A percentile compares a stretch with the other conserved stretches of the same genome.
Evolutionary conservation across 2,797 vertebrate genomes (phyloP).

Genomic region (Falco biarmicus): DNA sequence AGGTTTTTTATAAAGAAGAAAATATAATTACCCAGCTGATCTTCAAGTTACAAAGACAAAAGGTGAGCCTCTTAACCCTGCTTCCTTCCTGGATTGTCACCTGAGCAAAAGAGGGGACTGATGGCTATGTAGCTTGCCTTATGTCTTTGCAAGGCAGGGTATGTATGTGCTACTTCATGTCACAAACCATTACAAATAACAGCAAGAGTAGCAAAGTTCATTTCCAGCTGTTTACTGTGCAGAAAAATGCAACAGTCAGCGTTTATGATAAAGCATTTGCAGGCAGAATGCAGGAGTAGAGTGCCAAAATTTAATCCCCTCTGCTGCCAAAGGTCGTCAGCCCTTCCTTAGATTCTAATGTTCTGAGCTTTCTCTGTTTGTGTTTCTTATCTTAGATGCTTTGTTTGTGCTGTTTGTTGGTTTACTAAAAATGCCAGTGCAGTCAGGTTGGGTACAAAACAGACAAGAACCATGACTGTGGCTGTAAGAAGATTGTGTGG

Average conservation of each 20-base stretch:
- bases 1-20: not conserved
- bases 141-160: not conserved
- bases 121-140: not conserved
- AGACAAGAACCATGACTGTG: not conserved
- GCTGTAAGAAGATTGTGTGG: not conserved
- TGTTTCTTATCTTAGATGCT: not conserved
- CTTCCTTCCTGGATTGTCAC: not conserved
- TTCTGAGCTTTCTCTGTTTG: not conserved
- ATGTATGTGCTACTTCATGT: not conserved
- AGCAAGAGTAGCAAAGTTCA: not conserved
- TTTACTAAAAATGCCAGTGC: not conserved
- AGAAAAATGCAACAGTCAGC: not conserved
- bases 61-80: not conserved
- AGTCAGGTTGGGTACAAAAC: not conserved
- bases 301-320: not conserved
- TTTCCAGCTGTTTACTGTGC: not conserved
- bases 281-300: not conserved
- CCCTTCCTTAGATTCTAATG: not conserved
- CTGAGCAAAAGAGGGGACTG: not conserved
- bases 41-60: not conserved
- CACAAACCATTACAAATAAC: not conserved
- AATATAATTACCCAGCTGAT: not conserved
- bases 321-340: not conserved
- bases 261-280: not conserved
- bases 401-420: not conserved